Base-by-base conservation (phyloP, 2,888 invertebrate species). In the Trissoscelio sp. region DNA sequence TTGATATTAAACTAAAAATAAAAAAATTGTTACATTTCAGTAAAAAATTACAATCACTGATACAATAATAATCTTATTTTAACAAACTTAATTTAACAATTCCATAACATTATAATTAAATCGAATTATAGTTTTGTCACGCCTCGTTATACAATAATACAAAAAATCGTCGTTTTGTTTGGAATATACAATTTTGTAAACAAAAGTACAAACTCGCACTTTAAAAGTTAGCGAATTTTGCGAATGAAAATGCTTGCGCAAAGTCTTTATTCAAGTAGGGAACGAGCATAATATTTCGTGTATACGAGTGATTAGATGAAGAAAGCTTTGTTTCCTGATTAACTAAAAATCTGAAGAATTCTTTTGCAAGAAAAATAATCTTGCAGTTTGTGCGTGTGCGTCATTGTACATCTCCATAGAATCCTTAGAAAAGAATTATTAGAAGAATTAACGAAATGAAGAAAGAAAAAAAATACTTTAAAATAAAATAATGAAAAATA, bases 351-450 rank as follows among this genome's bases (percentile, higher is more conserved):
- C 12, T 28, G 28, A 44, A 37, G 14, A 22, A 42, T 44, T 9
- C 5, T 31, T 55, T 57, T 20, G 46, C 57, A 70, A 70, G 57
- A 22, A 34, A 9, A 18, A n/a, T 34, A 18, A 57, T 44, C 64
- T 55, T 37, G 44, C 55, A 34, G 18, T 46, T 74, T 74, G 73
- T 74, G 74, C 66, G 66, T 57, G 44, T 39, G 57, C 66, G 37
- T 64, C 64, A 73, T 64, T 73, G 44, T 73, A 64, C 48, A 66
- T 74, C 3, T 31, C 7, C 5, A 12, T 48, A 18, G 11, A 46
- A 20, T 34, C 1, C 3, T 7, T n/a, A 24, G 12, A 22, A 57
- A 57, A 22, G 22, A 39, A 42, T n/a, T n/a, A n/a, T n/a, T 18
- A 57, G 9, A 34, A 3, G 51, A 51, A 39, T 51, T 6, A 66